A percentile compares a stretch with the other conserved stretches of the same genome.
These are phyloP conservation scores for Montipora foliosa DNA, from an alignment of 64 coral and sea anemone genomes.

Conservation along the genomic window DNA sequence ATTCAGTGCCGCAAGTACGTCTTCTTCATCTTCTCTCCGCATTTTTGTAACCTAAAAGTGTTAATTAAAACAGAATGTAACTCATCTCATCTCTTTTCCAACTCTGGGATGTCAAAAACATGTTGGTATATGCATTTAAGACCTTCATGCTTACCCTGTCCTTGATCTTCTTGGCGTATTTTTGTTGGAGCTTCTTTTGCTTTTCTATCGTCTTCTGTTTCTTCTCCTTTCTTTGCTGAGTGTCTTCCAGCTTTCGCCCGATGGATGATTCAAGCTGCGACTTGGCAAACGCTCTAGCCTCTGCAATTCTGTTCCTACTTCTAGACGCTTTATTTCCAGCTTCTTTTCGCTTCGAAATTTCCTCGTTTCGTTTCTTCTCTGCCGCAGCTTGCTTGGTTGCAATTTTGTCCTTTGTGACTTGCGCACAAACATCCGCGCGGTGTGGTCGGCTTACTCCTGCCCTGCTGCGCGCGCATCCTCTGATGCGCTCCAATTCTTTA, in stretches of 20 bases:
- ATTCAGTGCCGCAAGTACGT: neutral
- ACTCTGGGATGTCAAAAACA: too few species aligned
- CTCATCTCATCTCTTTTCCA: neutral
- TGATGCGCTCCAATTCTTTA: conserved; percentile 10
- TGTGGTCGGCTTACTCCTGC: conserved; percentile 10
- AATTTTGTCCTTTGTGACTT: conserved; percentile 1
- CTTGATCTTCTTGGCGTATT: conserved; percentile 9
- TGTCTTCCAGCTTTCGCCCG: neutral
- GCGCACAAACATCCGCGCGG: neutral
- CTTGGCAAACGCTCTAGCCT: conserved; percentile 1
- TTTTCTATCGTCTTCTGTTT: neutral
- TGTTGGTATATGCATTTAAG: too few species aligned
- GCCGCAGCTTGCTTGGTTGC: conserved; percentile 17
- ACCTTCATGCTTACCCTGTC: neutral
- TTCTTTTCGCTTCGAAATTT: neutral
- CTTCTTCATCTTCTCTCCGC: conserved; percentile 1
- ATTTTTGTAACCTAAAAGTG: neutral
- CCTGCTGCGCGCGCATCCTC: conserved; percentile 27
- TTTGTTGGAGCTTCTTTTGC: conserved; percentile 2
- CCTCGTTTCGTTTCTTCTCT: neutral
- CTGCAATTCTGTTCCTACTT: conserved; percentile 13
- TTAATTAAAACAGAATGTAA: neutral
- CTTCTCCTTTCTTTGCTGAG: neutral
- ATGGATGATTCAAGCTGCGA: conserved; percentile 1
- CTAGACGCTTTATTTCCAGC: neutral